Evolutionary conservation across 2,113 vertebrate genomes (phyloP).

Genomic region (Notiomystis cincta): DNA sequence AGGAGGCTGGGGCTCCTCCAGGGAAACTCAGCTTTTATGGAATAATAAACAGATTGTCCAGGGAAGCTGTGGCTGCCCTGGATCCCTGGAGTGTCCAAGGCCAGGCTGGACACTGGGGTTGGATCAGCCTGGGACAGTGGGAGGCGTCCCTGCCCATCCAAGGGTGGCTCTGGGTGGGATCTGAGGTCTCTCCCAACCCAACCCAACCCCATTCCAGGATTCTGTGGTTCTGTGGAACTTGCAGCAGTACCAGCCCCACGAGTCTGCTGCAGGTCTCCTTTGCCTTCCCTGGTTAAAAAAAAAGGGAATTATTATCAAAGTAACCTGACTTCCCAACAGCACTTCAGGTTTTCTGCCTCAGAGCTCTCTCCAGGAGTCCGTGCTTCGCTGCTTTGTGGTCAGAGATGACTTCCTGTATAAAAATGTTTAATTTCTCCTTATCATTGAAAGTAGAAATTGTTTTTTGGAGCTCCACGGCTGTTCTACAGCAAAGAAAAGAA

Average conservation of each 20-base stretch:
- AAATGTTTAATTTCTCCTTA: not conserved
- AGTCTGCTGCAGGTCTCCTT: not conserved
- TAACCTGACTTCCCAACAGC: not conserved
- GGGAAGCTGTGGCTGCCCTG: not conserved
- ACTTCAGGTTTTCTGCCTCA: not conserved
- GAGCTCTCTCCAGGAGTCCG: not conserved
- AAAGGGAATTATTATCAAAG: not conserved
- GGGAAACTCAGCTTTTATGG: not conserved
- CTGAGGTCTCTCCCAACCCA: accelerated
- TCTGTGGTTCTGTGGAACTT: not conserved
- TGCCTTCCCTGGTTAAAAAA: not conserved
- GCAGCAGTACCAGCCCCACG: accelerated
- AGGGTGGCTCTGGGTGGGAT: accelerated
- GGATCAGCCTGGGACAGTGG: not conserved
- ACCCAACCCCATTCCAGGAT: accelerated
- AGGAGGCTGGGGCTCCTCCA: not conserved
- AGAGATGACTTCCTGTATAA: not conserved
- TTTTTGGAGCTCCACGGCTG: not conserved
- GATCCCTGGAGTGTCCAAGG: not conserved
- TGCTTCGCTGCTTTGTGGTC: not conserved
- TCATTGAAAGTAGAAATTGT: not conserved
- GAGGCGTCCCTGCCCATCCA: not conserved
- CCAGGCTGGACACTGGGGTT: not conserved
- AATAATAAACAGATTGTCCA: not conserved
- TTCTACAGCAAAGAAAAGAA: accelerated